Evolutionary conservation across 2,113 vertebrate genomes (phyloP).

Genomic region (Cephalopterus ornatus): DNA sequence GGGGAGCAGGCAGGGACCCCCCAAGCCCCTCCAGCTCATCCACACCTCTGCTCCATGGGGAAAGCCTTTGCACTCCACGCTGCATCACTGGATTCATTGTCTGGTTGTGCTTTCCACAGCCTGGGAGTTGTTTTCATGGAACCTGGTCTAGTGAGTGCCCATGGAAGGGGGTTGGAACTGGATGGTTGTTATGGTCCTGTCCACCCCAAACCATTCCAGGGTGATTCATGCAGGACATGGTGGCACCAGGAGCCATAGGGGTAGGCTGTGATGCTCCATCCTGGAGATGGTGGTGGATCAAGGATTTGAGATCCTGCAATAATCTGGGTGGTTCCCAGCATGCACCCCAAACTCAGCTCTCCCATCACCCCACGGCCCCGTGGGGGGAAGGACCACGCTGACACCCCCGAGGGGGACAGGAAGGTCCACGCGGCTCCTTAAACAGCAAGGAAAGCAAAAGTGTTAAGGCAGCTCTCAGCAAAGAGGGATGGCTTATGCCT

Average conservation of each 20-base stretch:
- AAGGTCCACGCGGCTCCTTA: background rate
- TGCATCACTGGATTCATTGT: background rate
- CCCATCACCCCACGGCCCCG: accelerated
- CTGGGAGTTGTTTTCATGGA: background rate
- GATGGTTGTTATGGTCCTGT: background rate
- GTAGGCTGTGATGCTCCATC: background rate
- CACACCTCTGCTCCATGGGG: background rate
- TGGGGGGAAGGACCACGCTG: background rate
- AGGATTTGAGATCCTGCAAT: background rate
- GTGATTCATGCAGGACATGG: accelerated
- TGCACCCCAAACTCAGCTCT: background rate
- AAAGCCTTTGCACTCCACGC: background rate
- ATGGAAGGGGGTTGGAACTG: background rate
- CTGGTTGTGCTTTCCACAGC: background rate
- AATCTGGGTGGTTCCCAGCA: background rate
- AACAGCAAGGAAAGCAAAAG: background rate
- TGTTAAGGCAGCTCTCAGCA: background rate
- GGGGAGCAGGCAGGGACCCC: background rate
- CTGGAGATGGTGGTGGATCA: background rate
- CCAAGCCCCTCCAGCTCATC: background rate
- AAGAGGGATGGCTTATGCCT: background rate
- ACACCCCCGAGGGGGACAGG: background rate
- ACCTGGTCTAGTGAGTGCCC: background rate
- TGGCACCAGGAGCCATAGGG: background rate
- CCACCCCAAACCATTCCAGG: background rate